Evolutionary conservation across 2,888 invertebrate species (phyloP).

Genomic region (Noctua pronuba): DNA sequence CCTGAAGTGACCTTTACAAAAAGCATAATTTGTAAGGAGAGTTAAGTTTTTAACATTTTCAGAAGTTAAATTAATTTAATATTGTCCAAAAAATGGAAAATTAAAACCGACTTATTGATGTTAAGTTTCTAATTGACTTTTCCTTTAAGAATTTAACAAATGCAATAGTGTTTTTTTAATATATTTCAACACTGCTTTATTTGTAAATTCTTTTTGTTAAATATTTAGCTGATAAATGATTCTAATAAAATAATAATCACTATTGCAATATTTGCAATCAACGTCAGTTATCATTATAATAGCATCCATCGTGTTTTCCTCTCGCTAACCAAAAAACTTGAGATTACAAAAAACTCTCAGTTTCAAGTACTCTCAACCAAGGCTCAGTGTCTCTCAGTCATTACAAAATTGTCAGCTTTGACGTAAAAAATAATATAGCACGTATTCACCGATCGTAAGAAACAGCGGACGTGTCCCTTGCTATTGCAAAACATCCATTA

Average conservation of each 20-base stretch:
- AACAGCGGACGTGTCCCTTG: constrained; percentile 71
- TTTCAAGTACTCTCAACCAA: constrained; percentile 68
- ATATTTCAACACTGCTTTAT: not conserved
- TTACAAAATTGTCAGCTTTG: constrained; percentile 79
- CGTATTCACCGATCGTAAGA: constrained; percentile 76
- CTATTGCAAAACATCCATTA: constrained; percentile 70
- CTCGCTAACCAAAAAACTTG: constrained; percentile 6
- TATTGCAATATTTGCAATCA: too few species aligned
- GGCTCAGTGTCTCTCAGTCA: constrained; percentile 65
- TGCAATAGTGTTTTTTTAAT: too few species aligned
- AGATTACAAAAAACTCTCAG: constrained; percentile 42
- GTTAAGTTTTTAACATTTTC: too few species aligned
- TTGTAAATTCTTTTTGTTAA: not conserved
- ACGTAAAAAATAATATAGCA: constrained; percentile 83
- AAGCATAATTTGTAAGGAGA: too few species aligned
- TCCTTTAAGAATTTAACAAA: not conserved
- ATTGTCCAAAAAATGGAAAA: not conserved
- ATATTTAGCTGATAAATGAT: not conserved
- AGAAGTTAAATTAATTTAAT: too few species aligned
- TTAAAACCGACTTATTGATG: not conserved
- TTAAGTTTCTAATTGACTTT: not conserved
- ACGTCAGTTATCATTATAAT: not conserved
- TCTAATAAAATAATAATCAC: not conserved
- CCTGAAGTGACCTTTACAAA: too few species aligned
- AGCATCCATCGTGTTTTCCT: too few species aligned